Base-by-base conservation (phyloP, 2,797 vertebrate genomes). In the Acipenser ruthenus region DNA sequence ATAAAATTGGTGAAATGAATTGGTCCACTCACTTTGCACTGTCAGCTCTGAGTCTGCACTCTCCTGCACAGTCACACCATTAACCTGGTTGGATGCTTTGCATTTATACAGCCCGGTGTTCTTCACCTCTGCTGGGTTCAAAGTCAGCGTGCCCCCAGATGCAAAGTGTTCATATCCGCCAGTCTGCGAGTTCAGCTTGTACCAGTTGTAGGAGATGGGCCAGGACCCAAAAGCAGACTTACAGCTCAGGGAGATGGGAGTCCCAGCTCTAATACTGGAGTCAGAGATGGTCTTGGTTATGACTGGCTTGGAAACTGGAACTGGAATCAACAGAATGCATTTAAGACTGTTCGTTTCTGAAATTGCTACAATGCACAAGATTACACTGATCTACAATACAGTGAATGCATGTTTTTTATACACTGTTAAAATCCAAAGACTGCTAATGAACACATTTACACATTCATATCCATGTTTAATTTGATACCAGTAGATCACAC, bases 171-270 rank as follows among this genome's bases (percentile, higher is more conserved):
- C 9, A 10, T 66, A 18, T 10, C 12, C 8, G 11, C 53, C 15
- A 6, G 23, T 66, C 7, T 49, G 23, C 8, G 47, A 53, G 13
- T 66, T 49, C 10, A 66, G 53, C 6, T 48, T 56, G 53, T 11
- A 59, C 64, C 64, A 65, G 64, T 9, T 49, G 64, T 65, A 65
- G 7, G 11, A 8, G 53, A 49, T 60, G 12, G 65, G 65, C 65
- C 65, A 58, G 65, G 52, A 60, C 5, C 52, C 65, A 2, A 49
- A 1, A 11, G 58, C 12, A 1, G 53, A 66, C 7, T n/a, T 11
- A 8, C 65, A 66, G 56, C 9, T 50, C 10, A 60, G 37, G 18
- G 55, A 13, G 10, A 66, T 49, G 13, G 55, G 2, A 12, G 58
- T 50, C 0, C 56, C 55, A 0, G 56, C 8, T 37, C 13, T 59